Evolutionary conservation across 2,113 vertebrate genomes (phyloP), one percentile per base, ranked within the genome.

Genomic region (Aramus guarauna): DNA sequence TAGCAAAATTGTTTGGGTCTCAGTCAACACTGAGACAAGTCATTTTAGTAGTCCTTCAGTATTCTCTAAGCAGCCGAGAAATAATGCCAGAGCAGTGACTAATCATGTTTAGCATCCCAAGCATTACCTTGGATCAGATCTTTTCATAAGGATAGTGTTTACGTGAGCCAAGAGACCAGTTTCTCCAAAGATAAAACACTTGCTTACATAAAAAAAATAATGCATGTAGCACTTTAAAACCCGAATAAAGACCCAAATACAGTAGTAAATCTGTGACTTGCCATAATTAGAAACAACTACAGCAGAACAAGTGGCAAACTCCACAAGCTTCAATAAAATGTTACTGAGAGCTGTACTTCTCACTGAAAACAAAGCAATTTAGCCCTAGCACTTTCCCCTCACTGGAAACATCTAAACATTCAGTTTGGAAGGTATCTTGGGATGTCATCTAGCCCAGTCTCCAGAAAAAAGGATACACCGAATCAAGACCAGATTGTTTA

Each of bases 11-110:
- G 37, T 29, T 79, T 39, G 24, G 1, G 24, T 72, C 32, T 67
- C 50, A 67, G 58, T 41, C 36, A 89, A 58, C n/a, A 75, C 5
- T 0, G 5, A 81, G 36, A 59, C 17, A 26, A 75, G 47, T 30
- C 36, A 89, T 83, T 72, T 86, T 45, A 77, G 19, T 22, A 88
- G 47, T 26, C 52, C 39, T 77, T 84, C 47, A 77, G 13, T 34
- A 72, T 56, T 81, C 77, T 67, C 12, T 18, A 85, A 79, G 32
- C 64, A 12, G 34, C n/a, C 81, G 52, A 72, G 27, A 71, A 83
- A 86, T 58, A 71, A 52, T 39, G 62, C 56, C 85, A 90, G 29
- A 96, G 68, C 59, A 94, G 83, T 94, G 82, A 95, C 81, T 94
- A 92, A 96, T 74, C 72, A 91, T 20, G n/a, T 91, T 93, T 47